Evolutionary conservation across 1,140 invertebrate species (phyloP), one percentile per base, ranked within the genome.

Genomic region (Ditylenchus dipsaci): DNA sequence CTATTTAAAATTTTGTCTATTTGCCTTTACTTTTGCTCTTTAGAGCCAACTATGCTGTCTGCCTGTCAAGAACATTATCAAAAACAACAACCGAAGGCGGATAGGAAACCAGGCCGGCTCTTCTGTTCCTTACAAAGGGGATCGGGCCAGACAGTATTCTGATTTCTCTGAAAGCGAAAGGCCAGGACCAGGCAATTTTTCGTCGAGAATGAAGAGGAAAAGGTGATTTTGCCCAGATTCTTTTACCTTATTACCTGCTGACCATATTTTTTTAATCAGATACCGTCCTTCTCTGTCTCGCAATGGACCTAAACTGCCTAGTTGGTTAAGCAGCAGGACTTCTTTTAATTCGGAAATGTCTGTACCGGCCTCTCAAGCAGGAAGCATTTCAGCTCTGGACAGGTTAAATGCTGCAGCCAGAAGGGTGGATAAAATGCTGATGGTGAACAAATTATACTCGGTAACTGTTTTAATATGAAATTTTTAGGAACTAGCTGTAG

Each of bases 371-470:
- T 58, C 59, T 21, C 45, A 43, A 17, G 57, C 74, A 33, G 76
- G 47, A 38, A 75, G 71, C 57, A 49, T 65, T 15, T 53, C 71
- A 29, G 76, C 67, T n/a, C 53, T 77, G 7, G 73, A 77, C 43
- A 58, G 67, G 59, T 49, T 78, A 23, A 71, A 78, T 61, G 63
- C 76, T 7, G 71, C 77, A 26, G 75, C 78, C 13, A 77, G 67
- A 38, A 72, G 78, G n/a, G 78, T 78, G 17, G 77, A 78, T 61
- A 45, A 67, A 60, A 78, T 78, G 77, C 69, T 78, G 8, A 67
- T 72, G 26, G 63, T 65, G 3, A 65, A 61, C 29, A 61, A 38
- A 38, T 38, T 38, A n/a, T n/a, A n/a, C n/a, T n/a, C n/a, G n/a
- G n/a, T 38, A 38, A 3, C n/a, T 21, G 27, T 5, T 61, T 19